Conservation (phyloP, 2,888 invertebrate species). For the Elysia crispata region DNA sequence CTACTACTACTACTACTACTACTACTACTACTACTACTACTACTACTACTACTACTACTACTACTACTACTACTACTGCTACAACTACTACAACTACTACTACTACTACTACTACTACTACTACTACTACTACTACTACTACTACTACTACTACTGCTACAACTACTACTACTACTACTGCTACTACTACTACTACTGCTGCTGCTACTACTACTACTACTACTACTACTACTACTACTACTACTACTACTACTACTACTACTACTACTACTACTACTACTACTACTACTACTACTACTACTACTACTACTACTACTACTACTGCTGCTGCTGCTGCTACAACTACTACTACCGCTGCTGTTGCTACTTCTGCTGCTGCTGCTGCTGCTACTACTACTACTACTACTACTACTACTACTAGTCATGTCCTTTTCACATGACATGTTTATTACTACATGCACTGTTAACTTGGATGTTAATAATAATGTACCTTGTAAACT, state of each 20-base stretch:
- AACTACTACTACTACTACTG: too few relatives aligned
- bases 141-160: too few relatives aligned
- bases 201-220: background rate
- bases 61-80: too few relatives aligned
- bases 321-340: too few relatives aligned
- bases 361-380: too few relatives aligned
- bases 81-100: too few relatives aligned
- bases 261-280: slow-evolving; percentile 26
- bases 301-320: slow-evolving; percentile 31
- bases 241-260: slow-evolving; percentile 16
- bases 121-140: background rate
- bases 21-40: slow-evolving; percentile 32
- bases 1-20: too few relatives aligned
- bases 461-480: too few relatives aligned
- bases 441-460: too few relatives aligned
- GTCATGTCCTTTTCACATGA: background rate
- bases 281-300: slow-evolving; percentile 33
- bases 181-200: background rate
- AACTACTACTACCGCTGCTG: too few relatives aligned
- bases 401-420: background rate
- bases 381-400: background rate
- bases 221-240: background rate
- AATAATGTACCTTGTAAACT: too few relatives aligned
- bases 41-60: slow-evolving; percentile 27
- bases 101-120: background rate